phyloP scores from a whole-genome alignment of 2,113 vertebrate species.

The Ondatra zibethicus region DNA sequence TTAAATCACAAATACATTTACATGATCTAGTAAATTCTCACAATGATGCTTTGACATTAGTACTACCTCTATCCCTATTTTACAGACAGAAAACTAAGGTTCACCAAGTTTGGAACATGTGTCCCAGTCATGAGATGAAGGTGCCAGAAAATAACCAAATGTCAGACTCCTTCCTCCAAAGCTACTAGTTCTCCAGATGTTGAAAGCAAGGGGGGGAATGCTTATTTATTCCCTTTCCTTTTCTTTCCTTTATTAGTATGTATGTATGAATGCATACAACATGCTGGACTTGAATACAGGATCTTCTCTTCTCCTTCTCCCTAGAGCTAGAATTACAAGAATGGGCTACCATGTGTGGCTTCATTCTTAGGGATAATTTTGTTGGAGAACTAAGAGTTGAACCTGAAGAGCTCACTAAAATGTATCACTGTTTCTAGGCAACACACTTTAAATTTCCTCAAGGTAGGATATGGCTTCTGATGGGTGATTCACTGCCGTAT shows the following conservation, averaged over 20 bases:
- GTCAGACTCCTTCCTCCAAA: not conserved
- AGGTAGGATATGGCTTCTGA: slow-evolving; percentile 33
- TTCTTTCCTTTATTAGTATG: too few species aligned
- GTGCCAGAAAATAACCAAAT: slow-evolving; percentile 44
- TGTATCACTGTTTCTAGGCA: slow-evolving; percentile 35
- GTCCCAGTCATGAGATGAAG: not conserved
- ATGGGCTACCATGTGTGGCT: not conserved
- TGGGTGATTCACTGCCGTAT: not conserved
- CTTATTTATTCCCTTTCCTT: not conserved
- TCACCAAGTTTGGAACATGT: slow-evolving; percentile 28
- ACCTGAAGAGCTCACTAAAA: slow-evolving; percentile 9
- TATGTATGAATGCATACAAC: too few species aligned
- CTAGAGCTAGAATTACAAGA: not conserved
- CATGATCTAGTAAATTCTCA: slow-evolving; percentile 34
- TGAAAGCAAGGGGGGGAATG: not conserved
- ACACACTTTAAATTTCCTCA: slow-evolving; percentile 59
- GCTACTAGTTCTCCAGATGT: not conserved
- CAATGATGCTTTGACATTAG: slow-evolving; percentile 2
- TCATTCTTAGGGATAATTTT: slow-evolving; percentile 17
- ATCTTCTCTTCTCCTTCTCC: not conserved
- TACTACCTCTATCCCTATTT: slow-evolving; percentile 4
- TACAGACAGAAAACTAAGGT: slow-evolving; percentile 39
- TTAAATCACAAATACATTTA: slow-evolving; percentile 22
- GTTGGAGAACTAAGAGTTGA: slow-evolving; percentile 35
- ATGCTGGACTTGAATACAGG: not conserved